These are phyloP conservation scores for Scaptomyza reducta DNA, from an alignment of 2,888 invertebrate genomes.

Conservation along the genomic window DNA sequence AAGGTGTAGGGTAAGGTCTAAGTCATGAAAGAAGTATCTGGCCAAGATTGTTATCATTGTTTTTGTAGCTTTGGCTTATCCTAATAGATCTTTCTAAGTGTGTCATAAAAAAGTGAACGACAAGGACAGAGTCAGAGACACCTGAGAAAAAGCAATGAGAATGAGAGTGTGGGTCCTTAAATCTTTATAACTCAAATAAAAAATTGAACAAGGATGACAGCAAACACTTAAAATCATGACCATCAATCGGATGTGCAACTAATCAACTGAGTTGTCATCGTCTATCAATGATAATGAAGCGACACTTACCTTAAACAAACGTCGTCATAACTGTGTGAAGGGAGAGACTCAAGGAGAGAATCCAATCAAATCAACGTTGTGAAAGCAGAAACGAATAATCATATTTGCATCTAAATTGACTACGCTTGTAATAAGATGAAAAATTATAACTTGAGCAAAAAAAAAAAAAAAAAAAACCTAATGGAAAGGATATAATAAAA, in stretches of 20 bases:
- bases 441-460: background rate
- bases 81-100: conserved; percentile 40
- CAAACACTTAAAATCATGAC: conserved; percentile 6
- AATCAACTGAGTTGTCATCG: conserved; percentile 5
- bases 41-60: conserved; percentile 1
- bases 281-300: background rate
- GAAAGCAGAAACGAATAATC: conserved; percentile 2
- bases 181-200: conserved; percentile 31
- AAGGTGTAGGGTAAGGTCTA: too few species aligned
- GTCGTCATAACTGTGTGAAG: background rate
- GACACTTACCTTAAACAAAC: background rate
- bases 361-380: conserved; percentile 2
- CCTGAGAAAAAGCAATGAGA: conserved; percentile 5
- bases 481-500: background rate
- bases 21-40: too few species aligned
- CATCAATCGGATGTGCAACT: conserved; percentile 9
- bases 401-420: conserved; percentile 1
- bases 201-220: background rate
- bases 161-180: conserved; percentile 25
- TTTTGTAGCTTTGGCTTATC: conserved; percentile 3
- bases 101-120: conserved; percentile 33
- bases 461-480: background rate
- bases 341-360: background rate
- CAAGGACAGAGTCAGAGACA: background rate
- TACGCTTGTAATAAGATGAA: background rate